Base-by-base conservation (phyloP, 2,113 vertebrate genomes). In the Gnathonemus longibarbis region DNA sequence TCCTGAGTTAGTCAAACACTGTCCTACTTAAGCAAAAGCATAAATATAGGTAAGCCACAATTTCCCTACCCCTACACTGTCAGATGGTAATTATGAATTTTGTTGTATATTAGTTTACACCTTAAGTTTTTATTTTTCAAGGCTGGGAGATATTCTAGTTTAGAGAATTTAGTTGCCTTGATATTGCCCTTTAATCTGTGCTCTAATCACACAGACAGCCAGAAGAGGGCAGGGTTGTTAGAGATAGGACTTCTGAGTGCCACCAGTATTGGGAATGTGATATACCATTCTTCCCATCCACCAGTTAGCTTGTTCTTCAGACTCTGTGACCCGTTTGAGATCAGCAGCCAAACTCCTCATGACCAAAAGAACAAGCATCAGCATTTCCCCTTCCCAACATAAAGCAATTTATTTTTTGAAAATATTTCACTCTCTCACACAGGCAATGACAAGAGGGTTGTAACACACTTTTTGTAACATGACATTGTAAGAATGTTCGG, bases 351-450 rank as follows among this genome's bases (percentile, higher is more conserved):
- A 80, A 80, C n/a, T 31, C 5, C 45, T 2, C 45, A 31, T n/a
- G 10, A 86, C 4, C 24, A 31, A 19, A 48, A 49, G 1, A 48
- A 86, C n/a, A 24, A 15, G 45, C 42, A 49, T 3, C 35, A 49
- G 35, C 17, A n/a, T 85, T 49, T n/a, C 45, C 45, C 84, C 9
- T 85, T 85, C 46, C 74, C 74, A 27, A 50, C 45, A 48, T 49
- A 39, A 74, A 89, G 11, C 21, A 8, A 21, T 89, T 89, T 89
- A 89, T 89, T 89, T 56, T 88, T 77, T 39, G 15, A 89, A 50
- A 17, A 80, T 27, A 77, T 50, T 50, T 45, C 21, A 35, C 88
- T 35, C 31, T 50, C 48, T 35, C 66, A 50, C 48, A 50, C 62
- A 77, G n/a, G 66, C 66, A 89, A 10, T 39, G 27, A 77, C 11